Base-by-base conservation (phyloP, 2,888 invertebrate genomes). In the Spodoptera picta region DNA sequence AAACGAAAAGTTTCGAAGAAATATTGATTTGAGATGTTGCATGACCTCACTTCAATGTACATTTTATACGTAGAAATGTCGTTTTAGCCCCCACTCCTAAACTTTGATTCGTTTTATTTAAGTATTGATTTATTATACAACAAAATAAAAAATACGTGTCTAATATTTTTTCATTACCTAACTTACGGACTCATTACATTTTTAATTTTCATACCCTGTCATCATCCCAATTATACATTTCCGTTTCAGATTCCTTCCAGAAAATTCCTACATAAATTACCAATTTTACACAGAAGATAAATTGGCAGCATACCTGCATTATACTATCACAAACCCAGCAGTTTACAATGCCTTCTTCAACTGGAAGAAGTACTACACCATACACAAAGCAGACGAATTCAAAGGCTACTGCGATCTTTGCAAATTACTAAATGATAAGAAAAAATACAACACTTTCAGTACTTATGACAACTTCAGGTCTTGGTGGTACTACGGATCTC, bases 321-420 rank as follows among this genome's bases (percentile, higher is more conserved):
- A 89, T 51, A 79, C 76, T 0, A 85, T 90, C 3, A 79, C 69
- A 3, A 86, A 85, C 36, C 83, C 86, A 2, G 4, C 66, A 0
- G 69, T 81, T 1, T 92, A 92, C 73, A 58, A 81, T 1, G 79
- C 72, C 12, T 92, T 82, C 71, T 89, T 89, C 36, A 65, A 71
- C 0, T 93, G 93, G 92, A 88, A 84, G 36, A 82, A 83, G 0
- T 71, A 80, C 60, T 93, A 91, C 58, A 84, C 77, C 5, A 85
- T 93, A 48, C 71, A 77, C 0, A 77, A 77, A 51, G 79, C 81
- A 0, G 73, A 85, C 0, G 52, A 73, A 2, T 65, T 78, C 6
- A 82, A 73, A 59, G 92, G 92, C 0, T 77, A 90, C 1, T 93
- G 93, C 55, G 78, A 88, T 1, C 77, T 93, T 0, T 93, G 93